Evolutionary conservation across 2,888 invertebrate species (phyloP), one percentile per base, ranked within the genome.

Genomic region (Drosophila rubida): DNA sequence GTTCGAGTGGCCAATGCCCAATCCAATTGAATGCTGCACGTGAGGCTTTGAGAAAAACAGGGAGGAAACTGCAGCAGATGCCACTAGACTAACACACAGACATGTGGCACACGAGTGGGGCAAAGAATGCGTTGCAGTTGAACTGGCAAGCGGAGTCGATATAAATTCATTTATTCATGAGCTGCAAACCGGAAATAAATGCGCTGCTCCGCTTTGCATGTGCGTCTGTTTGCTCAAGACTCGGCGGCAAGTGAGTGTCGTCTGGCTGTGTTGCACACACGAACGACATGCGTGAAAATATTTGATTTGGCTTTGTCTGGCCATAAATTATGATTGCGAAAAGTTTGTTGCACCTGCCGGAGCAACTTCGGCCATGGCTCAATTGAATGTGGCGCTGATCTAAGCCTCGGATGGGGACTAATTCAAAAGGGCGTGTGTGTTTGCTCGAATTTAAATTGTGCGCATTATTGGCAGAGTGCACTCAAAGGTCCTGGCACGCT

Each of bases 101-200:
- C 16, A 30, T 23, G 19, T 19, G 30, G 64, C 73, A 60, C 23
- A 27, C 44, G 23, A 72, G n/a, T n/a, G n/a, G n/a, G n/a, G n/a
- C n/a, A n/a, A 76, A 82, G 64, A 77, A 80, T 71, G 78, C 71
- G 62, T 48, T 72, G 77, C 83, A 75, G 77, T 82, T 83, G 71
- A 85, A 75, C 74, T 72, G 82, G 69, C 73, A 72, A 61, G 67
- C 61, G 61, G 65, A 85, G 65, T 85, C 86, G 83, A 87, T 84
- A 87, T 87, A 84, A 84, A 87, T 84, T 82, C 86, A 84, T 84
- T 87, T 84, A 84, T 84, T 84, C 84, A 84, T 84, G 86, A 85
- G 84, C 70, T 80, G 61, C 45, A 80, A 78, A 63, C 80, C 80
- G 86, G 84, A 84, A 84, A 84, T 84, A 83, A 87, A 77, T 73